Evolutionary conservation across 2,797 vertebrate genomes (phyloP).

Genomic region (Fringilla coelebs): DNA sequence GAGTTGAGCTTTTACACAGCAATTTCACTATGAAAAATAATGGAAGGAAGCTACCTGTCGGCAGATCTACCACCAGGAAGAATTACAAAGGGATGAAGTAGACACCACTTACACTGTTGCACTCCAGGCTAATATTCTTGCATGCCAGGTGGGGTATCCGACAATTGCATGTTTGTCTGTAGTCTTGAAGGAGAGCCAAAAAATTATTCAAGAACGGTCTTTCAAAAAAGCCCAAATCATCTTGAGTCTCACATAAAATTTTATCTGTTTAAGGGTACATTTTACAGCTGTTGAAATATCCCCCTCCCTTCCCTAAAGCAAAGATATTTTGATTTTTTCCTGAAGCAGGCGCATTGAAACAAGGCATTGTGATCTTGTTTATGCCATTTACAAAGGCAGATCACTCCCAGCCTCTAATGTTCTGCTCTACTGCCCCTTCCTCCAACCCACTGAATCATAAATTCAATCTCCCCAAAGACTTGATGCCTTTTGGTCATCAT

Average conservation of each 20-base stretch:
- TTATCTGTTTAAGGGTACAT: neutral
- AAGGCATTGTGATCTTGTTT: neutral
- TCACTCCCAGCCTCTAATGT: neutral
- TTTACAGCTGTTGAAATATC: neutral
- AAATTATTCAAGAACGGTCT: neutral
- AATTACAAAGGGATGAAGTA: neutral
- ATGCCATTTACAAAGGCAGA: neutral
- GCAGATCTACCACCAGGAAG: neutral
- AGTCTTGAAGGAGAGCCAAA: neutral
- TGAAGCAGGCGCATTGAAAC: neutral
- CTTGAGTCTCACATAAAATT: fast-evolving
- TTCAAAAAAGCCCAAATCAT: neutral
- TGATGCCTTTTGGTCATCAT: neutral
- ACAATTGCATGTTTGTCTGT: fast-evolving
- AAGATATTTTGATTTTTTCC: neutral
- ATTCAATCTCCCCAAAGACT: neutral
- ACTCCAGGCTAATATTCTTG: neutral
- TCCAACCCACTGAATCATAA: neutral
- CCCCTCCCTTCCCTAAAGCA: neutral
- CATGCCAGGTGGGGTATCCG: neutral
- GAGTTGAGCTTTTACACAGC: neutral
- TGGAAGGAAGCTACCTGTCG: neutral
- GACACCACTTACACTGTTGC: fast-evolving
- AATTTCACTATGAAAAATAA: neutral
- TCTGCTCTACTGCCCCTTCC: neutral